A percentile compares a stretch with the other conserved stretches of the same genome.
These are phyloP conservation scores for Decapterus maruadsi DNA, from an alignment of 2,797 vertebrate genomes.

Conservation along the genomic window DNA sequence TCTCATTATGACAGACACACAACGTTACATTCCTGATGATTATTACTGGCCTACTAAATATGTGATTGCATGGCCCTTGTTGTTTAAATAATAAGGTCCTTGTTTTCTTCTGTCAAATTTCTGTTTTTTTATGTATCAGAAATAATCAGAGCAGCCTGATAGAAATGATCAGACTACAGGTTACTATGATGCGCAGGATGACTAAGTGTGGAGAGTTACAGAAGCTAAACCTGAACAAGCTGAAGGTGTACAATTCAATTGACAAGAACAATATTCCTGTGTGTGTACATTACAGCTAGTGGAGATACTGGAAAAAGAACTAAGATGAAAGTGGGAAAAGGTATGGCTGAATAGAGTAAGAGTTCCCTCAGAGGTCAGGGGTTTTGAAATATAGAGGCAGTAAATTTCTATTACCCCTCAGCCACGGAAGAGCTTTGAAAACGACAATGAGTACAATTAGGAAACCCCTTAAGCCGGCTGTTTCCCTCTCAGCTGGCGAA, in stretches of 20 bases:
- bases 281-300: not conserved
- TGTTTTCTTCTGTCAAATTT: not conserved
- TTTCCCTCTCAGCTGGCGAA: conserved; percentile 1
- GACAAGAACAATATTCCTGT: not conserved
- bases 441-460: conserved; percentile 31
- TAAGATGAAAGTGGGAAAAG: not conserved
- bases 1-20: not conserved
- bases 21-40: not conserved
- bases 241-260: not conserved
- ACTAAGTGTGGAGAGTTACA: not conserved
- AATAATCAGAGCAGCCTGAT: not conserved
- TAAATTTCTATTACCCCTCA: conserved; percentile 50
- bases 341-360: conserved; percentile 8
- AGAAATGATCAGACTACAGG: too few relatives aligned
- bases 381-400: conserved; percentile 35
- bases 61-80: not conserved
- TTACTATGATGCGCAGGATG: not conserved
- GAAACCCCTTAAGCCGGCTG: conserved; percentile 9
- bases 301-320: not conserved
- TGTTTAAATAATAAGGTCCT: not conserved
- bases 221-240: not conserved
- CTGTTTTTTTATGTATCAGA: not conserved
- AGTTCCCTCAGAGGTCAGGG: conserved; percentile 52
- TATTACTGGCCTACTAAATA: not conserved
- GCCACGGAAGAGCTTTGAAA: conserved; percentile 30